Conservation (phyloP, 2,113 vertebrate species). For the Gasterosteus aculeatus region DNA sequence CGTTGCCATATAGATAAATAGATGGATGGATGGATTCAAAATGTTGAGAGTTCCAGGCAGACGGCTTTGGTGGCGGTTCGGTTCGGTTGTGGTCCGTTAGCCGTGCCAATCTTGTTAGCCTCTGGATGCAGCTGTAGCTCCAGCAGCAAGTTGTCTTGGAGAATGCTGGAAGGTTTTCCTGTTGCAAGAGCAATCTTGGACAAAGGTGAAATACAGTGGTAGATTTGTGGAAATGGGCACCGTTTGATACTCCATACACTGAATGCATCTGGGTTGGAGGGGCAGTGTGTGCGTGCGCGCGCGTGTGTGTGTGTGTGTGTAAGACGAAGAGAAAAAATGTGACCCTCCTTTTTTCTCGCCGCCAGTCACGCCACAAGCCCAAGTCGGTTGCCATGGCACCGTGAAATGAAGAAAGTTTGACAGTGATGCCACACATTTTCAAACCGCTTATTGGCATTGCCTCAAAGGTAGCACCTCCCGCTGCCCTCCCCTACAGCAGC, state of each 20-base stretch:
- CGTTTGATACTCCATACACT: not conserved
- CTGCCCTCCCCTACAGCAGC: slow-evolving; percentile 81
- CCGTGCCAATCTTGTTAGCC: not conserved
- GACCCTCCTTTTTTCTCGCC: slow-evolving; percentile 43
- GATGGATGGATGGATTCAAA: not conserved
- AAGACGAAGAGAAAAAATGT: slow-evolving; percentile 50
- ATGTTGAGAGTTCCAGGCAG: not conserved
- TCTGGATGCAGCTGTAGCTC: not conserved
- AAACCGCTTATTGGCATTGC: slow-evolving; percentile 79
- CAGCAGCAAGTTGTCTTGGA: not conserved
- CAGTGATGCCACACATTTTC: slow-evolving; percentile 71
- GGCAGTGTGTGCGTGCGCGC: not conserved
- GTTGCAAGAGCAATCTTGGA: not conserved
- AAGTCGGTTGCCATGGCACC: slow-evolving; percentile 56
- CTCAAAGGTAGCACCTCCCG: slow-evolving; percentile 75
- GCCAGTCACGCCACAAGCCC: slow-evolving; percentile 34
- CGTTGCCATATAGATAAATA: not conserved
- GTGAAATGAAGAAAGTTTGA: slow-evolving; percentile 73
- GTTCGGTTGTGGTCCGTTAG: not conserved
- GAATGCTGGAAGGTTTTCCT: not conserved
- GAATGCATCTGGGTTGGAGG: not conserved
- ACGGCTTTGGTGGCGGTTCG: not conserved
- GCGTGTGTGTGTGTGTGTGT: not conserved
- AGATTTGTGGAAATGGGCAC: not conserved
- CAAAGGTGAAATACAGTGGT: not conserved